Conservation (phyloP, 2,888 invertebrate species). For the Mythimna pallens region DNA sequence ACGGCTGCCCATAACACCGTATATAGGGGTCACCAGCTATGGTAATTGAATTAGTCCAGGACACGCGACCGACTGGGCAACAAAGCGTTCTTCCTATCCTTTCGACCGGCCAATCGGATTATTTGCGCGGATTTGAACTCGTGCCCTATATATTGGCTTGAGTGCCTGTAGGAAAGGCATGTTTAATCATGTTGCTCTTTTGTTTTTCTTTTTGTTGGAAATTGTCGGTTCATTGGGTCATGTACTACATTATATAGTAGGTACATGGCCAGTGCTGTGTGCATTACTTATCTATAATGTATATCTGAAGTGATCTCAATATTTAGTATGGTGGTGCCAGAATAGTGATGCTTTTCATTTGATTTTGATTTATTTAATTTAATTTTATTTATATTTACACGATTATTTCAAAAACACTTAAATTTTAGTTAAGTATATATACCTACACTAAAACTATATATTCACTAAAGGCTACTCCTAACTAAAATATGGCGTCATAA, state of each 20-base stretch:
- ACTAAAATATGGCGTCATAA: too few relatives aligned
- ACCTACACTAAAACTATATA: too few relatives aligned
- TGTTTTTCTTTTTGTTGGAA: slow-evolving; percentile 30
- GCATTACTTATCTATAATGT: too few relatives aligned
- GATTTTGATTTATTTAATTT: too few relatives aligned
- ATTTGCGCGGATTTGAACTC: slow-evolving; percentile 83
- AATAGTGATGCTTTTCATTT: too few relatives aligned
- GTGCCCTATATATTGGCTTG: slow-evolving; percentile 76
- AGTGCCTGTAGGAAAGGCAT: slow-evolving; percentile 43
- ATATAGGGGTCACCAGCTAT: slow-evolving; percentile 68
- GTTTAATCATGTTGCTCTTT: slow-evolving; percentile 48
- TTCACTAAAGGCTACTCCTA: too few relatives aligned
- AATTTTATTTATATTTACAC: too few relatives aligned
- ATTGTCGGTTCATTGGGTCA: slow-evolving; percentile 14
- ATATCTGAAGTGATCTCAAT: neutral
- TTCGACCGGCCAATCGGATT: slow-evolving; percentile 83
- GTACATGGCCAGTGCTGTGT: neutral
- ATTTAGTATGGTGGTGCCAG: neutral
- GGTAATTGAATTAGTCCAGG: slow-evolving; percentile 84
- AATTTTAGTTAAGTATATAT: too few relatives aligned
- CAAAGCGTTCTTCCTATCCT: slow-evolving; percentile 80
- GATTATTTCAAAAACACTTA: too few relatives aligned
- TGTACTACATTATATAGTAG: neutral
- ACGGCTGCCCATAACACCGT: slow-evolving; percentile 55
- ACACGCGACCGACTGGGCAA: slow-evolving; percentile 78